Evolutionary conservation across 2,888 invertebrate species (phyloP).

Genomic region (Euspilapteryx auroguttella): DNA sequence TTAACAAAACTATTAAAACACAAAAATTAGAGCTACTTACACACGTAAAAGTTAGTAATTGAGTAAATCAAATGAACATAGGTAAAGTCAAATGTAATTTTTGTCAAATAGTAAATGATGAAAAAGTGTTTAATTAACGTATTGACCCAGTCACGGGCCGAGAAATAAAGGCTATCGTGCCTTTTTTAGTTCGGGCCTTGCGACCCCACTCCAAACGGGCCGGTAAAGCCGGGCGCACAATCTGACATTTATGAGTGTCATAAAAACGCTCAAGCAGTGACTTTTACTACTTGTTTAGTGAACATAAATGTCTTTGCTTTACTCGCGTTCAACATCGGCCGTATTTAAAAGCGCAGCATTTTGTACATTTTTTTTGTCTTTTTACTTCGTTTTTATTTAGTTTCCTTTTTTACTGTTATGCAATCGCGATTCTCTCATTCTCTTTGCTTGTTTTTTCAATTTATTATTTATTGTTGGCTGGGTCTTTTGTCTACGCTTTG

Average conservation of each 20-base stretch:
- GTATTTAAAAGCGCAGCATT: slow-evolving; percentile 60
- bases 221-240: slow-evolving; percentile 45
- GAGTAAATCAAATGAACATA: no score
- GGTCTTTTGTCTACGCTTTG: slow-evolving; percentile 52
- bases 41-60: no score
- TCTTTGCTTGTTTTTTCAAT: slow-evolving; percentile 55
- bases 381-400: slow-evolving; percentile 41
- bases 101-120: no score
- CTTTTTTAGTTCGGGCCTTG: slow-evolving; percentile 1
- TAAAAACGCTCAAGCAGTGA: slow-evolving; percentile 64
- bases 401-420: slow-evolving; percentile 60
- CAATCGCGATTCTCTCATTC: slow-evolving; percentile 50
- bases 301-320: slow-evolving; percentile 64
- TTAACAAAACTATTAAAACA: no score
- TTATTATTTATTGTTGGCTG: slow-evolving; percentile 44
- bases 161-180: slow-evolving; percentile 1
- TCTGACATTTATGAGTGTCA: slow-evolving; percentile 63
- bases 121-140: no score
- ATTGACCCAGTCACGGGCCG: no score
- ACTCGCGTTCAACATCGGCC: slow-evolving; percentile 53
- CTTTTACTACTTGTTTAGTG: slow-evolving; percentile 65
- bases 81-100: no score
- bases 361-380: slow-evolving; percentile 52
- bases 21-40: no score
- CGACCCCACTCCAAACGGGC: slow-evolving; percentile 16